Evolutionary conservation across 2,888 invertebrate species (phyloP), one percentile per base, ranked within the genome.

Genomic region (Beris chalybata): DNA sequence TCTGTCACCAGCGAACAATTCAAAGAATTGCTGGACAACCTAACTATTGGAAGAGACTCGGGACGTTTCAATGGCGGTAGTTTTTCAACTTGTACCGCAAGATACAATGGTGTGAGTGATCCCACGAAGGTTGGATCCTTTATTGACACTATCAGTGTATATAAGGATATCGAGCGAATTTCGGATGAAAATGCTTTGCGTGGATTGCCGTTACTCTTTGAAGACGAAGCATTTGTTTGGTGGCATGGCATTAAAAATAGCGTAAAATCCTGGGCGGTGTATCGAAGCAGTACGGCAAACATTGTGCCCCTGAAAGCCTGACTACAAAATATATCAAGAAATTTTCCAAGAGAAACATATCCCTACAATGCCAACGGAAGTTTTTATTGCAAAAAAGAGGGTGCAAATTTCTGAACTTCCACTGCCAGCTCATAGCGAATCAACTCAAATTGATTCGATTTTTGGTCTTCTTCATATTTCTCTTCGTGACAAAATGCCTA

Each of bases 291-390:
- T 15, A 68, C 12, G 65, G 69, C 7, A 54, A 65, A 44, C 61
- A n/a, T 71, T 70, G 65, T 65, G 67, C 9, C 67, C 70, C 15
- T 66, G 67, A n/a, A 67, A 69, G 58, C 68, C 71, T 43, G 66
- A 67, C 43, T 70, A 70, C 68, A 53, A 69, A 5, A 63, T 72
- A 22, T 70, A 70, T 61, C 55, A 48, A 3, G 71, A 71, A 52
- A 66, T 71, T 44, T 66, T 67, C 9, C 66, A 71, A 4, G 30
- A 15, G 2, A 72, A 67, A 47, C 70, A 72, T 22, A 67, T 69
- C 54, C 63, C 55, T 22, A 69, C 69, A 9, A 70, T 70, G 47
- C 58, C 69, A 29, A 70, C 59, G 15, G 70, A 72, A 47, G 30
- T 15, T 2, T 70, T 70, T 44, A 65, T 70, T 6, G 45, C 69